Conservation (phyloP, 2,113 vertebrate species). For the Amphilophus citrinellus region DNA sequence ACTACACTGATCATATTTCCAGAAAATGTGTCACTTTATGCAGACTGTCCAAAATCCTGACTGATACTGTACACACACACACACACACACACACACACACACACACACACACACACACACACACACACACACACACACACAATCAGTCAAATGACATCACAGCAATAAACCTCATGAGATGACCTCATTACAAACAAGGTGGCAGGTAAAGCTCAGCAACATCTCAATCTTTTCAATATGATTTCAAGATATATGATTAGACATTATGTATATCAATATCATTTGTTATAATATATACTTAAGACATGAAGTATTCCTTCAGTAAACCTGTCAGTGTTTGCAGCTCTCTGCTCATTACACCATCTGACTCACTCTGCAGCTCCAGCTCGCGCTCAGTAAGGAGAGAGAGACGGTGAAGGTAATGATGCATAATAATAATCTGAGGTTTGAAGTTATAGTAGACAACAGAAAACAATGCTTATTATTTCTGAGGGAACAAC, state of each 20-base stretch:
- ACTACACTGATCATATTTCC: neutral
- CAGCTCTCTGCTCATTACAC: neutral
- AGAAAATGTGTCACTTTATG: neutral
- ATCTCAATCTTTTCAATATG: too few relatives aligned
- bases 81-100: too few relatives aligned
- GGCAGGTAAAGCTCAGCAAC: neutral
- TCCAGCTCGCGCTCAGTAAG: neutral
- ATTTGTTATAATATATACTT: neutral
- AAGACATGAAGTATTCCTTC: neutral
- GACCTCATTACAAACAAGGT: neutral
- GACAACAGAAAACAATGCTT: neutral
- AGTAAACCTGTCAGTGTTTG: neutral
- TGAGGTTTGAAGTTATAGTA: neutral
- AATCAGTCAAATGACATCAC: neutral
- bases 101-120: too few relatives aligned
- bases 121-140: too few relatives aligned
- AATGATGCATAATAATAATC: neutral
- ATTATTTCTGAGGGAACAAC: neutral
- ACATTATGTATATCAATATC: neutral
- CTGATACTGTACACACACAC: neutral
- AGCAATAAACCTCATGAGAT: neutral
- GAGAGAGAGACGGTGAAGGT: accelerated
- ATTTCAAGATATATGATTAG: neutral
- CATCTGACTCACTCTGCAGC: neutral
- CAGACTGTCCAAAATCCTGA: neutral